Evolutionary conservation across 2,113 vertebrate species (phyloP).

Genomic region (Aegypius monachus): DNA sequence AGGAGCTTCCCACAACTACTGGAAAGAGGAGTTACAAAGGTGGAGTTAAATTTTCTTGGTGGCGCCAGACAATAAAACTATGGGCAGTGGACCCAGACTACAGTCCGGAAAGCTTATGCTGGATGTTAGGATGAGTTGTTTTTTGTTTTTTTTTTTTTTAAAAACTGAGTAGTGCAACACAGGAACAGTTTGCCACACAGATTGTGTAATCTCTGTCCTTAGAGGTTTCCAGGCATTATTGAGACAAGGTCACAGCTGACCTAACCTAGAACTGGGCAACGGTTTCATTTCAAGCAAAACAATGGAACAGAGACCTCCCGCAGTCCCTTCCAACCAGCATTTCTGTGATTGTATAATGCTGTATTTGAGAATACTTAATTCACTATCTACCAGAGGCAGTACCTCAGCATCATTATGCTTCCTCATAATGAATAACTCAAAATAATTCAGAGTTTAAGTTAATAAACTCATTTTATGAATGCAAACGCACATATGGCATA

Average conservation of each 20-base stretch:
- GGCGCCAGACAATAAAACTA: not conserved
- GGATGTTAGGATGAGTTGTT: not conserved
- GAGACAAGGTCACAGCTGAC: not conserved
- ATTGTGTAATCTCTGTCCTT: not conserved
- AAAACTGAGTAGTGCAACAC: not conserved
- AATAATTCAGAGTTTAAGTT: not conserved
- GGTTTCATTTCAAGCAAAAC: not conserved
- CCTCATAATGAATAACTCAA: not conserved
- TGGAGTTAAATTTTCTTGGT: not conserved
- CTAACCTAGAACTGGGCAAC: not conserved
- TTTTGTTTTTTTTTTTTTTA: not conserved
- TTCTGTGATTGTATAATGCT: not conserved
- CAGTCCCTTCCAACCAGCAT: not conserved
- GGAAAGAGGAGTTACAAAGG: not conserved
- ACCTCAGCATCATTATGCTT: not conserved
- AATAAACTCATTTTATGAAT: not conserved
- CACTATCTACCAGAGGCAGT: not conserved
- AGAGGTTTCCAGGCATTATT: not conserved
- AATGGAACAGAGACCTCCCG: not conserved
- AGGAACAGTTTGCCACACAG: not conserved
- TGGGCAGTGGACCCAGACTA: not conserved
- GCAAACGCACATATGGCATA: not conserved
- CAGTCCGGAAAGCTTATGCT: not conserved
- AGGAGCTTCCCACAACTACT: not conserved
- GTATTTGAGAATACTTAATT: not conserved